phyloP scores from a whole-genome alignment of 1,140 invertebrate species.

The Ladona fulva region DNA sequence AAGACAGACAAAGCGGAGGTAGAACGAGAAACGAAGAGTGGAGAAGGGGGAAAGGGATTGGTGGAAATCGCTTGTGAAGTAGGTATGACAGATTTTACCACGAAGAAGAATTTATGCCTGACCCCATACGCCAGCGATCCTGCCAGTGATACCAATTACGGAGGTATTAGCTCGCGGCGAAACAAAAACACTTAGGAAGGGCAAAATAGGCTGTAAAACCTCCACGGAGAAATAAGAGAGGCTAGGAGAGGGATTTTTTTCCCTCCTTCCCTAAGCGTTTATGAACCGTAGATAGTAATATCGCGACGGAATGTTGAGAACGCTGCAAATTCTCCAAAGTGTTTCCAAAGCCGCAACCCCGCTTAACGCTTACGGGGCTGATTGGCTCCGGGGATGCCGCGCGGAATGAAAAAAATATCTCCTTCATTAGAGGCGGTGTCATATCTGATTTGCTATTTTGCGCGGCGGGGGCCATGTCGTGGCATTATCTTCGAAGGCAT shows the following conservation, averaged over 20 bases:
- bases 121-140: not conserved
- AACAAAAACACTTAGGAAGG: not conserved
- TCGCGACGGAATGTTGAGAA: not conserved
- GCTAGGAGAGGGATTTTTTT: not conserved
- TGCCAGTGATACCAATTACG: not conserved
- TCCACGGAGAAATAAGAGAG: not conserved
- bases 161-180: not conserved
- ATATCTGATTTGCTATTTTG: not conserved
- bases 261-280: not conserved
- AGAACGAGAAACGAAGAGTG: not conserved
- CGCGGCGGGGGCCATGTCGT: not conserved
- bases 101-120: not conserved
- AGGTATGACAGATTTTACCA: constrained; percentile 4
- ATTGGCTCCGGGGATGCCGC: not conserved
- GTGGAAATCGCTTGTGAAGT: not conserved
- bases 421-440: not conserved
- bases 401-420: not conserved
- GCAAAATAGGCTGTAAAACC: not conserved
- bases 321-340: not conserved
- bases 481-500: not conserved
- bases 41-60: not conserved
- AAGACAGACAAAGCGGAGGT: not conserved
- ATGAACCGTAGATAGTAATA: not conserved
- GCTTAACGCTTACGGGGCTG: not conserved
- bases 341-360: not conserved